phyloP scores from a whole-genome alignment of 2,888 invertebrate genomes.

The Phragmatobia fuliginosa region DNA sequence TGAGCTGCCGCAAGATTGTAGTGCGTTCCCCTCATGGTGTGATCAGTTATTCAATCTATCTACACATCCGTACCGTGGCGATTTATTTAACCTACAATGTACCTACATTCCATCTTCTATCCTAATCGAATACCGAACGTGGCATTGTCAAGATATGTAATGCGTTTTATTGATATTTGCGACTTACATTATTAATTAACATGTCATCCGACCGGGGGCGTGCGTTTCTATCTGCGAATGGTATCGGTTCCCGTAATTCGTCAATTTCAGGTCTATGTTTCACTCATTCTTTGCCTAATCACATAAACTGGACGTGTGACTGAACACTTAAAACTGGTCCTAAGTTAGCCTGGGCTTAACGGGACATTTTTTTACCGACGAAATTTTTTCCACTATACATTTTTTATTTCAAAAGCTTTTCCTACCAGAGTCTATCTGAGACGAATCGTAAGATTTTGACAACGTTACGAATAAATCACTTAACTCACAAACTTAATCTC shows the following conservation, averaged over 20 bases:
- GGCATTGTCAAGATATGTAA: conserved; percentile 70
- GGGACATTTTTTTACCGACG: conserved; percentile 65
- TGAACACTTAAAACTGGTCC: conserved; percentile 84
- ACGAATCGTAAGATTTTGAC: conserved; percentile 58
- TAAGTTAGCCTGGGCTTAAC: conserved; percentile 63
- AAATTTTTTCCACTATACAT: conserved; percentile 65
- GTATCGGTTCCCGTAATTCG: conserved; percentile 54
- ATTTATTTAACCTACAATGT: conserved; percentile 51
- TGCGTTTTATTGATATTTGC: conserved; percentile 56
- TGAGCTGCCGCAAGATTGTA: neutral
- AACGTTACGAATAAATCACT: conserved; percentile 74
- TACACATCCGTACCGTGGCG: conserved; percentile 41
- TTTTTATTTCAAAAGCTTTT: conserved; percentile 69
- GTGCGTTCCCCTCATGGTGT: conserved; percentile 9
- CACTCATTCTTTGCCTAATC: conserved; percentile 83
- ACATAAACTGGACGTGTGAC: conserved; percentile 82
- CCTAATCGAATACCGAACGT: conserved; percentile 62
- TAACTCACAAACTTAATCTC: conserved; percentile 83
- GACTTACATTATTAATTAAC: conserved; percentile 57
- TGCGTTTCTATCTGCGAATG: conserved; percentile 33
- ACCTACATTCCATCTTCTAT: conserved; percentile 54
- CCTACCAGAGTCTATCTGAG: conserved; percentile 69
- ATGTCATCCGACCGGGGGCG: conserved; percentile 47
- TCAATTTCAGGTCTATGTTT: conserved; percentile 77
- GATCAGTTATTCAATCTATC: conserved; percentile 42